A percentile compares a stretch with the other conserved stretches of the same genome.
Evolutionary conservation across 2,888 invertebrate genomes (phyloP).

Genomic region (Harpagoxenus sublaevis): DNA sequence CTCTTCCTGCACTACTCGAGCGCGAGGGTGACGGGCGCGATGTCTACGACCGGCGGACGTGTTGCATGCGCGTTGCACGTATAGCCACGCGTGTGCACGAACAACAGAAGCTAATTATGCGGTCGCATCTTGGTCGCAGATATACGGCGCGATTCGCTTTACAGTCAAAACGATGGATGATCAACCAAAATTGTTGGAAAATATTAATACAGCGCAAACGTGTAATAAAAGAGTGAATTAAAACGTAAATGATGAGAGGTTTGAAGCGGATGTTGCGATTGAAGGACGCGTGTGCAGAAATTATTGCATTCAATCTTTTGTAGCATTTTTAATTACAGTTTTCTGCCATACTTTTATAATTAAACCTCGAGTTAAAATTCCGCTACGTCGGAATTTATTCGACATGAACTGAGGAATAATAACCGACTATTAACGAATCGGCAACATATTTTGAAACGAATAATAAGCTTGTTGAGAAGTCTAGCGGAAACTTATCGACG

Average conservation of each 20-base stretch:
- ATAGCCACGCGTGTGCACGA: conserved; percentile 19
- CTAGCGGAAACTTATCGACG: background rate
- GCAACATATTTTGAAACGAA: background rate
- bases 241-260: background rate
- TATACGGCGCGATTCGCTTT: background rate
- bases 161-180: background rate
- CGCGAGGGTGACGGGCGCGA: background rate
- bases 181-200: background rate
- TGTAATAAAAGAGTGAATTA: background rate
- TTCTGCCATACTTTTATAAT: background rate
- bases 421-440: background rate
- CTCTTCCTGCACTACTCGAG: conserved; percentile 22
- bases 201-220: background rate
- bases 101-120: conserved; percentile 29
- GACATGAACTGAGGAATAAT: background rate
- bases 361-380: conserved; percentile 4
- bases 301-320: background rate
- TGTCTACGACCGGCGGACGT: conserved; percentile 11
- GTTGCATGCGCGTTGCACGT: conserved; percentile 27
- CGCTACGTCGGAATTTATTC: background rate
- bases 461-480: background rate
- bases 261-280: background rate
- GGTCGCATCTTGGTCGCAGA: background rate
- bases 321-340: background rate
- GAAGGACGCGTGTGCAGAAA: background rate